Conservation (phyloP, 2,797 vertebrate genomes). For the Takifugu rubripes region DNA sequence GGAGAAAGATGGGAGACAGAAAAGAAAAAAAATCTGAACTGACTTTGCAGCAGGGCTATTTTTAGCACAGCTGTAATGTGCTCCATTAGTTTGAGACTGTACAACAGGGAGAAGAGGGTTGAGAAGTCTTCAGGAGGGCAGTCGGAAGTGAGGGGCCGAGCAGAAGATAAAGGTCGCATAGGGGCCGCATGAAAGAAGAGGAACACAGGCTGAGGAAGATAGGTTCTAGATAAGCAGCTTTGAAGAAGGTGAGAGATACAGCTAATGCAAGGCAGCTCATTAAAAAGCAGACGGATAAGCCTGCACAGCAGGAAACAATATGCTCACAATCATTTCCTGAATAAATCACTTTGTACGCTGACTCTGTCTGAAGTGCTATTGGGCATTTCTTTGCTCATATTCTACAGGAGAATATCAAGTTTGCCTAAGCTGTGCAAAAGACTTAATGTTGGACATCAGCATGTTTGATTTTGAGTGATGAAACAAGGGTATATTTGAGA, state of each 20-base stretch:
- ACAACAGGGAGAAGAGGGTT: conserved; percentile 41
- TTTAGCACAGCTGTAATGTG: conserved; percentile 73
- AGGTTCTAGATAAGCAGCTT: conserved; percentile 2
- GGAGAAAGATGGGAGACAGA: conserved; percentile 33
- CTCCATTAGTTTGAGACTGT: conserved; percentile 65
- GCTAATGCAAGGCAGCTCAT: not conserved
- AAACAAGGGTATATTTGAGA: too few relatives aligned
- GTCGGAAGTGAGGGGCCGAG: conserved; percentile 30
- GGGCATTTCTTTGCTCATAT: conserved; percentile 2
- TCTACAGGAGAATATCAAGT: conserved; percentile 8
- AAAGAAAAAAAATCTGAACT: conserved; percentile 43
- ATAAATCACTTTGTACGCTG: conserved; percentile 14
- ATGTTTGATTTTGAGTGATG: too few relatives aligned
- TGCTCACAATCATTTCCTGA: conserved; percentile 4
- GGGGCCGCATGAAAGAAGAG: conserved; percentile 18
- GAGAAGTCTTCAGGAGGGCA: conserved; percentile 33
- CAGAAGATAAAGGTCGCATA: conserved; percentile 31
- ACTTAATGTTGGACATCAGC: too few relatives aligned
- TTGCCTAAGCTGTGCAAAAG: not conserved
- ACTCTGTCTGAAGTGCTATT: not conserved
- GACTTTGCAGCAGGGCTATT: conserved; percentile 66
- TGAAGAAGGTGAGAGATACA: not conserved
- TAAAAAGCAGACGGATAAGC: conserved; percentile 1
- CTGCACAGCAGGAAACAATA: not conserved
- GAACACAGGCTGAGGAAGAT: conserved; percentile 8